These are phyloP conservation scores for Microplitis deprimator DNA, from an alignment of 2,888 invertebrate species.

Conservation along the genomic window DNA sequence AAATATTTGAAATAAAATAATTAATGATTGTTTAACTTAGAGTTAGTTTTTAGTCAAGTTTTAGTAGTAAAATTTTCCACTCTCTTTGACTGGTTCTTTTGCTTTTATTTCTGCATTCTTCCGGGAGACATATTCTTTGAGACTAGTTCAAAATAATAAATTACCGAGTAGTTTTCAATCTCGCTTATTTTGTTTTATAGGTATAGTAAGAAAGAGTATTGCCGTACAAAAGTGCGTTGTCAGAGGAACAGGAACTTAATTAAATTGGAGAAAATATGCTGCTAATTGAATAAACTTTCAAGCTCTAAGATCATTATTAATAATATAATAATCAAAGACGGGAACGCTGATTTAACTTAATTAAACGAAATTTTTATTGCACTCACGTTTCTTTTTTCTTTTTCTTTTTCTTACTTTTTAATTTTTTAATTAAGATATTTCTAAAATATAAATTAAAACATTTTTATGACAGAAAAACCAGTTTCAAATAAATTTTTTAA, in stretches of 20 bases:
- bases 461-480: too few relatives aligned
- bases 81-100: not conserved
- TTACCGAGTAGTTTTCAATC: not conserved
- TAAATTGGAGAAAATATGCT: constrained; percentile 39
- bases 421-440: too few relatives aligned
- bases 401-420: too few relatives aligned
- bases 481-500: too few relatives aligned
- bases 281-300: constrained; percentile 32
- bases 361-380: not conserved
- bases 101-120: not conserved
- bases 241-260: constrained; percentile 31
- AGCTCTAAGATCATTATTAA: constrained; percentile 4
- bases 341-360: not conserved
- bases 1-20: not conserved
- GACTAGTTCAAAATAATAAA: constrained; percentile 22
- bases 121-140: not conserved
- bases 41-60: not conserved
- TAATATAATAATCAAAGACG: constrained; percentile 11
- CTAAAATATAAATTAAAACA: too few relatives aligned
- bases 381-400: not conserved
- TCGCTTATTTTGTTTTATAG: not conserved
- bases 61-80: constrained; percentile 15
- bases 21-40: not conserved
- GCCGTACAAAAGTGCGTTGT: not conserved
- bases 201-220: not conserved